phyloP scores from a whole-genome alignment of 2,888 invertebrate genomes.

The Pammene fasciana region DNA sequence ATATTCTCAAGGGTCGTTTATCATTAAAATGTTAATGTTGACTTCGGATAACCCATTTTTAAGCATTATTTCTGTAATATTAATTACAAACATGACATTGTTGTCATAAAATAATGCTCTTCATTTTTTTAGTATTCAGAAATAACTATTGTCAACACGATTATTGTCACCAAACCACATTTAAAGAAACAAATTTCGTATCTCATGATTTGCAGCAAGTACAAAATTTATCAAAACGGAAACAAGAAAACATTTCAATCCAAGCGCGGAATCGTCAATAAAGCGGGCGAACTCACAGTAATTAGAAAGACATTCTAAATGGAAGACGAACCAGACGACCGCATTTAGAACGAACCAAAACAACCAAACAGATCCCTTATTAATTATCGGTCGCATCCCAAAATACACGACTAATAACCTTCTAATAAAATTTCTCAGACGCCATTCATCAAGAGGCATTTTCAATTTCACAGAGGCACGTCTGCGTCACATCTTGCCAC shows the following conservation, averaged over 20 bases:
- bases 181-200: neutral
- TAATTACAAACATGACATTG: constrained; percentile 30
- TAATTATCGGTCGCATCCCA: constrained; percentile 37
- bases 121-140: neutral
- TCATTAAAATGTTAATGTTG: constrained; percentile 70
- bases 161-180: neutral
- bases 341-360: constrained; percentile 37
- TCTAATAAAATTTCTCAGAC: constrained; percentile 50
- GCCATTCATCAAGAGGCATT: constrained; percentile 68
- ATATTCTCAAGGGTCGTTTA: constrained; percentile 71
- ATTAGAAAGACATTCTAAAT: constrained; percentile 38
- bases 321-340: constrained; percentile 30
- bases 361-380: constrained; percentile 42
- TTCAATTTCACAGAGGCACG: constrained; percentile 59
- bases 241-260: constrained; percentile 18
- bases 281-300: constrained; percentile 21
- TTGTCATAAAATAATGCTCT: neutral
- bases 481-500: constrained; percentile 68
- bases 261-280: constrained; percentile 8
- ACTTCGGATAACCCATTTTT: constrained; percentile 52
- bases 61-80: constrained; percentile 28
- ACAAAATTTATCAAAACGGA: neutral
- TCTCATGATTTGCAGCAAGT: neutral
- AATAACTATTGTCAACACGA: too few species aligned
- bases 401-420: constrained; percentile 44